phyloP scores from a whole-genome alignment of 37 sponge, comb jelly and placozoan genomes.

The Chondrosia reniformis region DNA sequence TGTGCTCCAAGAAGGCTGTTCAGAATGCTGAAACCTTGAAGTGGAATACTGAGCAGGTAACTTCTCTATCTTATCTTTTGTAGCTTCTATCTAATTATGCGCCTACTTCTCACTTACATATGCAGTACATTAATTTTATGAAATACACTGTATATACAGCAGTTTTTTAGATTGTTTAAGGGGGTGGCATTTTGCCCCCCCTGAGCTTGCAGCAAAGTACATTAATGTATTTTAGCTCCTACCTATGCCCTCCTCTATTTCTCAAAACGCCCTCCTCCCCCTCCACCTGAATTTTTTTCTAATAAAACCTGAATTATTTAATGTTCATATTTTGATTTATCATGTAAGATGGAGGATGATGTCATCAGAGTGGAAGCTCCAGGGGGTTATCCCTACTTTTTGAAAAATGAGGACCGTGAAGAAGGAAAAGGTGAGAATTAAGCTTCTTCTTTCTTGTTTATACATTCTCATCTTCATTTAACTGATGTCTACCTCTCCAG shows the following conservation, averaged over 20 bases:
- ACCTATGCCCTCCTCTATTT: background rate
- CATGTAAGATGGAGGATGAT: background rate
- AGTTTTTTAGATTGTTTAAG: background rate
- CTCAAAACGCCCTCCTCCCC: background rate
- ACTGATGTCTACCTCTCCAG: conserved; percentile 9
- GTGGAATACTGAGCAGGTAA: conserved; percentile 4
- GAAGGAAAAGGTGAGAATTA: conserved; percentile 15
- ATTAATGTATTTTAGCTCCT: background rate
- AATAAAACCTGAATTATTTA: no score
- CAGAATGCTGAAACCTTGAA: conserved; percentile 2
- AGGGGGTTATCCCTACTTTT: conserved; percentile 47
- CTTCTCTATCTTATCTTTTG: background rate
- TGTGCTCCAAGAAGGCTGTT: conserved; percentile 35
- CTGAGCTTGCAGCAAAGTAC: background rate
- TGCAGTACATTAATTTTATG: background rate
- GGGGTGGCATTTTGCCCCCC: no score
- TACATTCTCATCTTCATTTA: background rate
- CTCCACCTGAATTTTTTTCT: no score
- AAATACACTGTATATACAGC: background rate
- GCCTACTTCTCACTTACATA: background rate
- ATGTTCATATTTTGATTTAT: no score
- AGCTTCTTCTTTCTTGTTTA: background rate
- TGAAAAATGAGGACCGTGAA: conserved; percentile 23
- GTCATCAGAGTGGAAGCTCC: conserved; percentile 44
- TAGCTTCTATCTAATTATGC: conserved; percentile 24